A percentile compares a stretch with the other conserved stretches of the same genome.
Evolutionary conservation across 2,888 invertebrate species (phyloP).

Genomic region (Subacronicta megacephala): DNA sequence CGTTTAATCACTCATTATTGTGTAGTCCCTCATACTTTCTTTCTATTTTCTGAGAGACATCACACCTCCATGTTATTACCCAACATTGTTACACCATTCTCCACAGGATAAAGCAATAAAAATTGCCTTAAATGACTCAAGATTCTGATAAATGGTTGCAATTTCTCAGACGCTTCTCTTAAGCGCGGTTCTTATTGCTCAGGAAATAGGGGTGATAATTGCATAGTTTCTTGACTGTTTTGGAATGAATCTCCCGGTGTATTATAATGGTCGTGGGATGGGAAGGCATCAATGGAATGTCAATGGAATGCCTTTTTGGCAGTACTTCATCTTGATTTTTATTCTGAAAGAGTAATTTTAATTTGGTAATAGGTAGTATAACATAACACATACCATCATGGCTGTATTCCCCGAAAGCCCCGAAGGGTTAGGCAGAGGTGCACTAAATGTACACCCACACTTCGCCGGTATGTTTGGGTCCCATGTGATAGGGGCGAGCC

Average conservation of each 20-base stretch:
- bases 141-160: conserved; percentile 43
- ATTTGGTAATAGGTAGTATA: no score
- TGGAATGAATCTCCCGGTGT: conserved; percentile 11
- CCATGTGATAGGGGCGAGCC: no score
- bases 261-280: conserved; percentile 15
- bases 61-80: conserved; percentile 18
- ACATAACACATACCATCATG: no score
- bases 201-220: conserved; percentile 13
- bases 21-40: no score
- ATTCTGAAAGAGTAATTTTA: neutral
- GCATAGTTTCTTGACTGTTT: conserved; percentile 7
- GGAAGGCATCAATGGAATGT: conserved; percentile 9
- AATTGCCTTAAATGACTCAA: conserved; percentile 44
- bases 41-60: conserved; percentile 32
- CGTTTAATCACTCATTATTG: no score
- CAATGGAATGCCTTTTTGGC: conserved; percentile 13
- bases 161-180: conserved; percentile 29
- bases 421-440: no score
- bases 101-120: conserved; percentile 33
- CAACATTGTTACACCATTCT: conserved; percentile 11
- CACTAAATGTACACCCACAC: no score
- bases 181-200: conserved; percentile 18
- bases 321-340: conserved; percentile 16
- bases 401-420: no score
- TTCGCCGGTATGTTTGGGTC: no score